These are phyloP conservation scores for Invenusta paracnida DNA, from an alignment of 2,888 invertebrate genomes.

Conservation along the genomic window DNA sequence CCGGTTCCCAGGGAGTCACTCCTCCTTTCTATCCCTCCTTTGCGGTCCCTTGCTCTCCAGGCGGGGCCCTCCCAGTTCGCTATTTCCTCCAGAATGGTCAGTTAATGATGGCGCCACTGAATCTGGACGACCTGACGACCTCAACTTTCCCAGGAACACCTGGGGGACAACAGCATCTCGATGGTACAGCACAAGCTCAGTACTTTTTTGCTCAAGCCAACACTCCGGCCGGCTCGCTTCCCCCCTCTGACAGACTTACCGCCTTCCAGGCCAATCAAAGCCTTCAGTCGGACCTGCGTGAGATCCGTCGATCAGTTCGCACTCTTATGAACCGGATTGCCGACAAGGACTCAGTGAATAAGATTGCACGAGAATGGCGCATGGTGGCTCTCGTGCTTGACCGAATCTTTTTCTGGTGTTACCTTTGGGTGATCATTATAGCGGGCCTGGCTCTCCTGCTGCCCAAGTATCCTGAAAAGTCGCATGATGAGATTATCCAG, in stretches of 20 bases:
- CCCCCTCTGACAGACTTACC: not conserved
- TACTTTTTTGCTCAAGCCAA: not conserved
- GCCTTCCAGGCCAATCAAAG: not conserved
- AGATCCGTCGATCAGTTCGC: conserved; percentile 41
- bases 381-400: conserved; percentile 55
- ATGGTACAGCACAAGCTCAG: not conserved
- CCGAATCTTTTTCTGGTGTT: conserved; percentile 53
- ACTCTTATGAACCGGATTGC: conserved; percentile 43
- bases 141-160: not conserved
- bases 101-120: not conserved
- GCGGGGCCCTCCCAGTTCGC: not conserved
- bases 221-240: not conserved
- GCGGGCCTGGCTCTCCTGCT: conserved; percentile 48
- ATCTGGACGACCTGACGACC: not conserved
- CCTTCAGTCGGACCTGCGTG: conserved; percentile 35
- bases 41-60: not conserved
- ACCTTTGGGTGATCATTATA: conserved; percentile 51
- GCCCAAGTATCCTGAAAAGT: conserved; percentile 27
- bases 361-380: conserved; percentile 53
- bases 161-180: too few species aligned
- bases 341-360: conserved; percentile 51
- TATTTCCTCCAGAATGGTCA: conserved; percentile 1
- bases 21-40: not conserved
- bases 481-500: conserved; percentile 37
- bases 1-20: not conserved